These are phyloP conservation scores for Chiridota heheva DNA, from an alignment of 35 echinoderm and acorn worm species.

Conservation along the genomic window DNA sequence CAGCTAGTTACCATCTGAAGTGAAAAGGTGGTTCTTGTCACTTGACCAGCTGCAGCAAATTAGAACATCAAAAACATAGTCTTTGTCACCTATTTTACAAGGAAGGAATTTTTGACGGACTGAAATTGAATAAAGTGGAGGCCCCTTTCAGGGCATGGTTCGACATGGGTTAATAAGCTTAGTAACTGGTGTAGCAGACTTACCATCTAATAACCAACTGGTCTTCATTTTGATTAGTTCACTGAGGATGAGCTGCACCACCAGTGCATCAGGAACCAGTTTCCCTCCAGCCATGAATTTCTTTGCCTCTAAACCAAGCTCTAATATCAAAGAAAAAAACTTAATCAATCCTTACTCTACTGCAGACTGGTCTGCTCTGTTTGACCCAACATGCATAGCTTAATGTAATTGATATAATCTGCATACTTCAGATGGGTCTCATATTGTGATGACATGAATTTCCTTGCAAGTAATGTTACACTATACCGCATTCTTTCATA, in stretches of 20 bases:
- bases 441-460: too few species aligned
- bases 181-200: neutral
- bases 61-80: too few species aligned
- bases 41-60: too few species aligned
- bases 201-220: conserved; percentile 92
- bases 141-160: too few species aligned
- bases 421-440: neutral
- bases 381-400: neutral
- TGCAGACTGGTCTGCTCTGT: neutral
- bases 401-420: neutral
- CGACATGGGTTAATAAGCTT: neutral
- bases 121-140: too few species aligned
- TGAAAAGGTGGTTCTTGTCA: too few species aligned
- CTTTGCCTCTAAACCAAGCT: conserved; percentile 66
- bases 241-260: conserved; percentile 76
- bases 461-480: too few species aligned
- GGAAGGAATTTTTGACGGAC: too few species aligned
- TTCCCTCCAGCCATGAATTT: conserved; percentile 65
- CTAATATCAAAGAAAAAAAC: conserved; percentile 17
- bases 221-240: conserved; percentile 50
- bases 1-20: too few species aligned
- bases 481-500: too few species aligned
- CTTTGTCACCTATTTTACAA: too few species aligned
- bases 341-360: neutral
- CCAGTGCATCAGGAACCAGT: conserved; percentile 86